Conservation (phyloP, 2,113 vertebrate genomes). For the Silurus asotus region DNA sequence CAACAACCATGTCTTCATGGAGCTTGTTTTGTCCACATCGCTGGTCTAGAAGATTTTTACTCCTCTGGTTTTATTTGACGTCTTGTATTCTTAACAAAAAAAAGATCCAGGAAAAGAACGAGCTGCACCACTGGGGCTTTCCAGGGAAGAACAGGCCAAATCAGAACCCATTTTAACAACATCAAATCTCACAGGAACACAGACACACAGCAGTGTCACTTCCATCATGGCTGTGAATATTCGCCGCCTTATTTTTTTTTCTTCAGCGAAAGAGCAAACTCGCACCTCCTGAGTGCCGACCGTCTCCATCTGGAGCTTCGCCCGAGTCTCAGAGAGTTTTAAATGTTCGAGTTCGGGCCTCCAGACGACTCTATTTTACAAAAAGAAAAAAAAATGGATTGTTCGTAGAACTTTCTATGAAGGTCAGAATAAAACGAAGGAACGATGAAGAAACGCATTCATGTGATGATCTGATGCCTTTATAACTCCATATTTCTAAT, state of each 20-base stretch:
- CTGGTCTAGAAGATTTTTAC: background rate
- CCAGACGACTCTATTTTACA: background rate
- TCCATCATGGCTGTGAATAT: constrained; percentile 44
- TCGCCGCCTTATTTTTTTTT: constrained; percentile 17
- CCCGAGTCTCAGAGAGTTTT: background rate
- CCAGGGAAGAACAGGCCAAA: constrained; percentile 10
- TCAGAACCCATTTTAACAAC: constrained; percentile 22
- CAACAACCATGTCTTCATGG: no score
- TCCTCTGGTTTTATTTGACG: background rate
- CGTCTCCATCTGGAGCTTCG: constrained; percentile 48
- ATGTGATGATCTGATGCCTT: background rate
- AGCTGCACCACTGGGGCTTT: background rate
- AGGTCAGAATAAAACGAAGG: background rate
- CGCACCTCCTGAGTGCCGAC: background rate
- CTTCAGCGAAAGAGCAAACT: constrained; percentile 16
- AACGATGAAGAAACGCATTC: background rate
- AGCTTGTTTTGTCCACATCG: no score
- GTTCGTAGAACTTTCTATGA: background rate
- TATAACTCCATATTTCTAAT: no score
- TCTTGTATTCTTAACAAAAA: background rate
- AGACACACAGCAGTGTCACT: constrained; percentile 42
- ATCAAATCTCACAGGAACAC: constrained; percentile 38
- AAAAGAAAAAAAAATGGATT: background rate
- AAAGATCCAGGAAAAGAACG: background rate
- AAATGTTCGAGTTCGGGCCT: background rate